Base-by-base conservation (phyloP, 2,113 vertebrate genomes). In the Oncorhynchus keta region DNA sequence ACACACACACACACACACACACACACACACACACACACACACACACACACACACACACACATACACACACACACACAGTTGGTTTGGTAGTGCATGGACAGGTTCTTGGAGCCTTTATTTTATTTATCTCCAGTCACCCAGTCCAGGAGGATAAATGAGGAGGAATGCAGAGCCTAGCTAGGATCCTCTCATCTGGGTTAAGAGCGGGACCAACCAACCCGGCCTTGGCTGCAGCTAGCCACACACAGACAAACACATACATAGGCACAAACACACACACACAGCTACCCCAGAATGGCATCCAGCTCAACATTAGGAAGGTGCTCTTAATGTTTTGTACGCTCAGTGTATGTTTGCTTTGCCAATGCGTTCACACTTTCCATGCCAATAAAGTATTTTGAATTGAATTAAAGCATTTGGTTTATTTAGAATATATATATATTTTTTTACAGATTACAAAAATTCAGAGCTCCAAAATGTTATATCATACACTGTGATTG, bases 131-230 rank as follows among this genome's bases (percentile, higher is more conserved):
- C 79, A 74, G 84, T 83, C 84, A 84, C 75, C 78, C 49, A 76
- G 82, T 75, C 16, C 5, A 45, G 79, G 77, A 75, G 81, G 79
- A 76, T 79, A 71, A 79, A 87, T 80, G 79, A 72, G 74, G 77
- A 88, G 83, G 83, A 90, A 86, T 81, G 78, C 75, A 76, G 76
- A 51, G 67, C 55, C 81, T 66, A 68, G 75, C 67, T 62, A 86
- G 79, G 86, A 88, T 81, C 79, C 84, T 90, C 80, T 85, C 67
- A 66, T 87, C 79, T 76, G 78, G 86, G 79, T 87, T 88, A 89
- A 87, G 85, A 90, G 59, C 59, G 57, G 35, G 76, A 85, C 87
- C 85, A 88, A 83, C 49, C 49, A 55, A 79, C 76, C 22, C 72
- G 59, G 84, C 81, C 84, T 80, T 35, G 84, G 81, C 74, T 39